Percentiles rank a stretch among this genome's conserved stretches.
Conservation (phyloP, 1,140 invertebrate species). For the Drosophila navojoa region DNA sequence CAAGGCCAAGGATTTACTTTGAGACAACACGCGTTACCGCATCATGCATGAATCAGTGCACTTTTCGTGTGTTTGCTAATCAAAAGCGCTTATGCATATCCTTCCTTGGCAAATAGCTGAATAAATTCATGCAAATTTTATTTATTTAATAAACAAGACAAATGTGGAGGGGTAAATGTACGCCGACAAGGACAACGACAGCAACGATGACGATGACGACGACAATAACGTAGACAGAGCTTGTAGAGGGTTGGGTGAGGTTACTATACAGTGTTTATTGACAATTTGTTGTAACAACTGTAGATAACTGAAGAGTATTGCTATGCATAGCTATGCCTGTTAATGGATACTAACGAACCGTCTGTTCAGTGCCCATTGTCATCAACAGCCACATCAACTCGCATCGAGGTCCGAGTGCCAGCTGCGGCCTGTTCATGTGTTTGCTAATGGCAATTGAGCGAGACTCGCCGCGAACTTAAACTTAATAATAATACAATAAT, state of each 20-base stretch:
- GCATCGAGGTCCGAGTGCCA: not conserved
- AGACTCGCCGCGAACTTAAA: not conserved
- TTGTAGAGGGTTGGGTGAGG: not conserved
- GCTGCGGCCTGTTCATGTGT: not conserved
- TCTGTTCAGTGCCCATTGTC: slow-evolving; percentile 24
- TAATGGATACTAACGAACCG: slow-evolving; percentile 54
- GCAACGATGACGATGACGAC: slow-evolving; percentile 6
- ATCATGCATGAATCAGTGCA: slow-evolving; percentile 13
- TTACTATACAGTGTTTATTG: slow-evolving; percentile 45
- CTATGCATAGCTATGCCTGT: slow-evolving; percentile 14
- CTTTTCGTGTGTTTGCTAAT: slow-evolving; percentile 5
- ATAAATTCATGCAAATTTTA: slow-evolving; percentile 78
- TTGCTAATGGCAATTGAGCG: slow-evolving; percentile 14
- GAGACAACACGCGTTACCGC: not conserved
- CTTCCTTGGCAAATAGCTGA: slow-evolving; percentile 23
- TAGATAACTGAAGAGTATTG: slow-evolving; percentile 22
- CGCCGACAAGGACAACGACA: slow-evolving; percentile 51
- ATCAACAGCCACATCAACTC: not conserved
- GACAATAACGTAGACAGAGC: slow-evolving; percentile 1
- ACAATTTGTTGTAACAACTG: slow-evolving; percentile 65
- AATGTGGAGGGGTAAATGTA: slow-evolving; percentile 65
- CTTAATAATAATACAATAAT: slow-evolving; percentile 14
- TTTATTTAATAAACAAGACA: slow-evolving; percentile 81
- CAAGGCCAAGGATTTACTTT: slow-evolving; percentile 37
- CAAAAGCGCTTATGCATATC: slow-evolving; percentile 37